phyloP scores from a whole-genome alignment of 2,113 vertebrate genomes.

The Scalopus aquaticus region DNA sequence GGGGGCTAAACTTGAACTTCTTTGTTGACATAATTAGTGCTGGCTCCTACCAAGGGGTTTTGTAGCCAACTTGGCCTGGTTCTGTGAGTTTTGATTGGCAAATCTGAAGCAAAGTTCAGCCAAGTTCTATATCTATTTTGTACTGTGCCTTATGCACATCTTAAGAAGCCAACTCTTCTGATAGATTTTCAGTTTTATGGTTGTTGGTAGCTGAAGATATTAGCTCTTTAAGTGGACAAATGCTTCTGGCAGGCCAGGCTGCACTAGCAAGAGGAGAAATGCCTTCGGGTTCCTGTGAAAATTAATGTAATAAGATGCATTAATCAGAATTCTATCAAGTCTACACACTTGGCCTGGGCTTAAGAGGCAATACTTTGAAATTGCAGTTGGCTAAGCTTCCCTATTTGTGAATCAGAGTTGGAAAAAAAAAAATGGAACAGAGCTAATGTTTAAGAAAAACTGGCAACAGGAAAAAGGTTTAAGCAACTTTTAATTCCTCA shows the following conservation, averaged over 20 bases:
- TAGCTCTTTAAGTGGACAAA: conserved; percentile 80
- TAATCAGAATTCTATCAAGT: conserved; percentile 80
- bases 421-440: conserved; percentile 33
- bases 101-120: conserved; percentile 85
- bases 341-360: conserved; percentile 73
- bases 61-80: conserved; percentile 86
- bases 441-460: conserved; percentile 69
- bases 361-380: conserved; percentile 74
- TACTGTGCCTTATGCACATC: conserved; percentile 77
- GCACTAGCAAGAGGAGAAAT: conserved; percentile 38
- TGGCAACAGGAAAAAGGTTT: conserved; percentile 53
- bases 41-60: conserved; percentile 80
- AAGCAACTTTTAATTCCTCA: conserved; percentile 58
- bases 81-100: conserved; percentile 85
- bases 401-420: conserved; percentile 60
- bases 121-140: conserved; percentile 87
- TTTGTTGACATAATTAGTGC: conserved; percentile 90
- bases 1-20: conserved; percentile 83
- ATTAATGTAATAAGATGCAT: conserved; percentile 76
- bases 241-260: conserved; percentile 44
- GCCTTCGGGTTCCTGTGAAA: conserved; percentile 64
- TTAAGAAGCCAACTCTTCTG: conserved; percentile 77
- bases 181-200: conserved; percentile 80
- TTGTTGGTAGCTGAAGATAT: conserved; percentile 80
- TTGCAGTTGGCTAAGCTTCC: conserved; percentile 69